Evolutionary conservation across 2,797 vertebrate species (phyloP).

Genomic region (Rhinogobio ventralis): DNA sequence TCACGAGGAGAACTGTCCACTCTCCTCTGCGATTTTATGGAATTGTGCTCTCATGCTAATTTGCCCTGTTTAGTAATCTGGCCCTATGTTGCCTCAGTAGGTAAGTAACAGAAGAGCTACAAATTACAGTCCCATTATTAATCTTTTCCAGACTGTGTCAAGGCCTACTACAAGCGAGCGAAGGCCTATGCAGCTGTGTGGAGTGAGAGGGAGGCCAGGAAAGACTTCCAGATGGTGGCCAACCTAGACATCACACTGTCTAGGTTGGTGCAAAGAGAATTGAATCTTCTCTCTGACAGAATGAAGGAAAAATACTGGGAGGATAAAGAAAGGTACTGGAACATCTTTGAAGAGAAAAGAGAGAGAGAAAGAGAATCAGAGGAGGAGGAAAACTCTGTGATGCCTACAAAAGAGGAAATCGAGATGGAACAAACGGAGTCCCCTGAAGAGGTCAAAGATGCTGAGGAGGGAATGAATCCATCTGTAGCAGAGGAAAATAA

Average conservation of each 20-base stretch:
- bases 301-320: conserved; percentile 86
- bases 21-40: too few relatives aligned
- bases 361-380: conserved; percentile 44
- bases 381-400: conserved; percentile 11
- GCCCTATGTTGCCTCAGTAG: background rate
- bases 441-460: conserved; percentile 3
- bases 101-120: background rate
- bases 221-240: conserved; percentile 71
- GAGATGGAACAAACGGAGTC: background rate
- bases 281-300: conserved; percentile 76
- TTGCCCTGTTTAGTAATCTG: too few relatives aligned
- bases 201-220: conserved; percentile 73
- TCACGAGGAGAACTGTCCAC: too few relatives aligned
- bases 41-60: too few relatives aligned
- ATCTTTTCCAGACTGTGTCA: conserved; percentile 68
- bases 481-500: conserved; percentile 16
- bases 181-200: conserved; percentile 79
- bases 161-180: conserved; percentile 79
- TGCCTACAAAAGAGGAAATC: conserved; percentile 17
- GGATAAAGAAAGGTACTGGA: conserved; percentile 84
- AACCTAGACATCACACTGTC: conserved; percentile 72
- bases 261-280: conserved; percentile 67
- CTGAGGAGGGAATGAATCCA: conserved; percentile 41
- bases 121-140: conserved; percentile 1
- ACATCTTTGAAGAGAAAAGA: conserved; percentile 73